Evolutionary conservation across 2,113 vertebrate genomes (phyloP).

Genomic region (Pantherophis guttatus): DNA sequence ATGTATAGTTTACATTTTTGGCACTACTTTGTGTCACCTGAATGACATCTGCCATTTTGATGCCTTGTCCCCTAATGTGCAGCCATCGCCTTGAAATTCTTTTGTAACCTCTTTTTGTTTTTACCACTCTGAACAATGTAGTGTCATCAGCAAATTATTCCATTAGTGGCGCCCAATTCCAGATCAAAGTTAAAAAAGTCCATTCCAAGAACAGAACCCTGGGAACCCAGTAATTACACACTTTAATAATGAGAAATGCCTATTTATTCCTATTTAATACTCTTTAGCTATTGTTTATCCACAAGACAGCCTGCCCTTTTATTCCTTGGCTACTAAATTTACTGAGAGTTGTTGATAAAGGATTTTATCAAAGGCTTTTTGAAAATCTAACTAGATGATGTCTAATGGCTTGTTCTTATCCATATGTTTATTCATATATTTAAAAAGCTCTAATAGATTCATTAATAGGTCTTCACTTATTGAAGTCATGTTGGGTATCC

Average conservation of each 20-base stretch:
- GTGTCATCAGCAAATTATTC: neutral
- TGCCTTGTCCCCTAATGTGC: neutral
- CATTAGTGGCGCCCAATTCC: neutral
- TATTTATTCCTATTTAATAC: neutral
- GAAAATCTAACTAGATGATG: neutral
- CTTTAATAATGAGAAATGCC: neutral
- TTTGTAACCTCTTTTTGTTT: neutral
- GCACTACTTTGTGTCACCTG: neutral
- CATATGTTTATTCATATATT: neutral
- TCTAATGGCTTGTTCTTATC: neutral
- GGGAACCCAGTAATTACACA: neutral
- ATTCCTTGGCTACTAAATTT: neutral
- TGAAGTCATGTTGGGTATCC: neutral
- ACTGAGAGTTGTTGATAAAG: neutral
- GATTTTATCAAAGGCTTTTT: neutral
- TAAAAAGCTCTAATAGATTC: neutral
- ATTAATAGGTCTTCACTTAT: neutral
- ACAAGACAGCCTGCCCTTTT: neutral
- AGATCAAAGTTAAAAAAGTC: neutral
- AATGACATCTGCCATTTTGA: neutral
- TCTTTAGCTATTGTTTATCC: neutral
- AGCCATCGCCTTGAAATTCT: neutral
- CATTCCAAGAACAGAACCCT: neutral
- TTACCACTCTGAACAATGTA: neutral
- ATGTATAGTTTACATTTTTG: neutral